Evolutionary conservation across 1,140 invertebrate genomes (phyloP), one percentile per base, ranked within the genome.

Genomic region (Lasioglossum albipes): DNA sequence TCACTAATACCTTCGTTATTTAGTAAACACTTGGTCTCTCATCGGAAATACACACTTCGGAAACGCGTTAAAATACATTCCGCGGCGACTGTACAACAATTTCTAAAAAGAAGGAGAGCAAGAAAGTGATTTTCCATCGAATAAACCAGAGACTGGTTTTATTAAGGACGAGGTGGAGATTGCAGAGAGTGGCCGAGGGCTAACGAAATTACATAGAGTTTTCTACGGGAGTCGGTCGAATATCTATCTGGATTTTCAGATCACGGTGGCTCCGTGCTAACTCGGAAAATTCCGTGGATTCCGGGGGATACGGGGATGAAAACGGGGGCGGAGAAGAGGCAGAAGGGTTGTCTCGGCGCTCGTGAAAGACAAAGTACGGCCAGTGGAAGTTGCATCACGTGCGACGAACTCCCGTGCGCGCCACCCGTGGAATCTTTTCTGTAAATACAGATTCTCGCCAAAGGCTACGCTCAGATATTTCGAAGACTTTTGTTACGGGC

Each of bases 71-170:
- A 27, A 0, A 1, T 27, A 27, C 27, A 27, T 27, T 27, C 27
- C 27, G 27, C 27, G 27, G 27, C 27, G 27, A 27, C 27, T 27
- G 27, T 27, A 1, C 27, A 27, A 27, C 27, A 36, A 36, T 36
- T 36, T 36, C 2, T 36, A 5, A 36, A 2, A 36, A 3, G 0
- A 36, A 5, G 27, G 27, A n/a, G 27, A 0, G 27, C 1, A 36
- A 36, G 36, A 36, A 36, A 36, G 36, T 5, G 36, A 36, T 36
- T 49, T 12, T 13, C 75, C 76, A 57, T 22, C 36, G 65, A 42
- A 79, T 80, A 84, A 85, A 81, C 73, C 72, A 62, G 79, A 83
- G 83, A 82, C 83, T 75, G 7, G 7, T 18, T 27, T 31, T 27
- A 13, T 31, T 0, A 12, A 27, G 27, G 9, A 27, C 61, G 13